Evolutionary conservation across 2,797 vertebrate genomes (phyloP).

Genomic region (Iguana delicatissima): DNA sequence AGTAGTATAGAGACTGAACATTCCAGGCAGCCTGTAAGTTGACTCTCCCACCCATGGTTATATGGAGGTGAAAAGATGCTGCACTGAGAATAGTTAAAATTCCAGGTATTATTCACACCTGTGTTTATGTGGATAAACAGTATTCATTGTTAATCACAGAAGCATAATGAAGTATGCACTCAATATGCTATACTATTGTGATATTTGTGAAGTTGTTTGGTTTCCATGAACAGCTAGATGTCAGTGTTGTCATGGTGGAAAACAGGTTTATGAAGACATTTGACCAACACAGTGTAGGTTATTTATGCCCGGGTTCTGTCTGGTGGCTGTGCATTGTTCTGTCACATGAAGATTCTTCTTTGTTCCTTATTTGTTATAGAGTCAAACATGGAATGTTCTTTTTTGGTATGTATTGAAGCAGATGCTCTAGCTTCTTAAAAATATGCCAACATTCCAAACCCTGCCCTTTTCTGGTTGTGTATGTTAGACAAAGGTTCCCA

Average conservation of each 20-base stretch:
- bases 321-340: not conserved
- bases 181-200: not conserved
- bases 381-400: not conserved
- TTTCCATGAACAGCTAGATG: conserved; percentile 32
- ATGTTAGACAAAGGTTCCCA: not conserved
- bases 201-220: not conserved
- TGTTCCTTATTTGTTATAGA: not conserved
- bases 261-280: not conserved
- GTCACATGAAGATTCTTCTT: not conserved
- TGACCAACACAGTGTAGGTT: not conserved
- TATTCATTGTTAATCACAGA: not conserved
- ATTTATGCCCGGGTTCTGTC: not conserved
- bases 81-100: not conserved
- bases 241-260: conserved; percentile 32
- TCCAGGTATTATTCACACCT: not conserved
- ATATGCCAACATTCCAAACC: not conserved
- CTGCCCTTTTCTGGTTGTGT: not conserved
- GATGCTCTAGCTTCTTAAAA: not conserved
- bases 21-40: not conserved
- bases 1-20: not conserved
- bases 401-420: not conserved
- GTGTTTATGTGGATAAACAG: not conserved
- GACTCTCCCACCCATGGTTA: not conserved
- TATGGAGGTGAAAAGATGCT: conserved; percentile 4
- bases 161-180: not conserved